Evolutionary conservation across 1,140 invertebrate species (phyloP).

Genomic region (Batillaria attramentaria): DNA sequence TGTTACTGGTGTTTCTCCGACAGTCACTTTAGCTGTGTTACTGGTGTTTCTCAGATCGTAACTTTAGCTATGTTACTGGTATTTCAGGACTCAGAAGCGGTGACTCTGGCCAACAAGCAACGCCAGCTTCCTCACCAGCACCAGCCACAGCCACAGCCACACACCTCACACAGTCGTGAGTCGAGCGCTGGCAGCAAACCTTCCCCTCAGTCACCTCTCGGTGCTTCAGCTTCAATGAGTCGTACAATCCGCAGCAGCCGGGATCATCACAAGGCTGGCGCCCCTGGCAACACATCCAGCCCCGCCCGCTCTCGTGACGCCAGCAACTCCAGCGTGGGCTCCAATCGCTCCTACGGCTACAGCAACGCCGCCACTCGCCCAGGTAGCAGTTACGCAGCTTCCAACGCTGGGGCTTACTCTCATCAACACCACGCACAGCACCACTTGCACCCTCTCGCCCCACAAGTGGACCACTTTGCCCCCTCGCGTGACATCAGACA

Average conservation of each 20-base stretch:
- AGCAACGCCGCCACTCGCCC: conserved; percentile 2
- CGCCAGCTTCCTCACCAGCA: not conserved
- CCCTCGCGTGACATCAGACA: conserved; percentile 14
- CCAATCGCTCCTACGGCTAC: conserved; percentile 49
- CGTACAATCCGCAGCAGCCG: conserved; percentile 40
- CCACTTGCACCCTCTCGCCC: not conserved
- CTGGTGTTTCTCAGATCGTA: too few relatives aligned
- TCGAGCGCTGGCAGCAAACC: not conserved
- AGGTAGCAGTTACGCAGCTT: not conserved
- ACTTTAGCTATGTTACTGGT: not conserved
- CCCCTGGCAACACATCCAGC: not conserved
- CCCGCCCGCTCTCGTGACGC: conserved; percentile 50
- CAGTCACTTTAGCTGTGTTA: too few relatives aligned
- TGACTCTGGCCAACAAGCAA: too few relatives aligned
- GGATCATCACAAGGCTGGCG: conserved; percentile 35
- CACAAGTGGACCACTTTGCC: conserved; percentile 10
- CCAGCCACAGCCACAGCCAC: not conserved
- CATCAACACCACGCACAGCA: conserved; percentile 2
- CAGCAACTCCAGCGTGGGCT: conserved; percentile 62
- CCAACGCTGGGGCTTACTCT: not conserved
- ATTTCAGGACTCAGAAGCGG: conserved; percentile 33
- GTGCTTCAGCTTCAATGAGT: conserved; percentile 20
- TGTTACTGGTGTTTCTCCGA: too few relatives aligned
- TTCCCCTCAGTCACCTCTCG: not conserved
- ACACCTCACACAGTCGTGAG: not conserved